phyloP scores from a whole-genome alignment of 1,140 invertebrate genomes.

The Drosophila bifasciata region DNA sequence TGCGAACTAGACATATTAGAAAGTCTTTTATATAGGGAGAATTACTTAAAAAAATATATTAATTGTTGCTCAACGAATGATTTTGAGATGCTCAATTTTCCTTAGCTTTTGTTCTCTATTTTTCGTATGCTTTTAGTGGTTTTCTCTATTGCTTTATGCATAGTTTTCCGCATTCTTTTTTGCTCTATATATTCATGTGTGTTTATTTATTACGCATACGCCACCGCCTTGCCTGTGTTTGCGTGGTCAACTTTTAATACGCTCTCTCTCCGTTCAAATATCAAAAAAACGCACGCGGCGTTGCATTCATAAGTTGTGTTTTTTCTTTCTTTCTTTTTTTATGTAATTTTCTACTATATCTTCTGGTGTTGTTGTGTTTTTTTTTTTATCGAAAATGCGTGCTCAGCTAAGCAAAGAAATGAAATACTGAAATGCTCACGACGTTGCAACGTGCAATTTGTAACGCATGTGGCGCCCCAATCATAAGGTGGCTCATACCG shows the following conservation, averaged over 20 bases:
- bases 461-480: constrained; percentile 35
- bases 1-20: too few species aligned
- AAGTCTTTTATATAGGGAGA: too few species aligned
- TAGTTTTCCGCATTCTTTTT: constrained; percentile 23
- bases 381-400: constrained; percentile 56
- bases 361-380: constrained; percentile 7
- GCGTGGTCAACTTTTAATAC: constrained; percentile 38
- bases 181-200: constrained; percentile 4
- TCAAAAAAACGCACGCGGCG: constrained; percentile 37
- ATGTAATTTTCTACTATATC: constrained; percentile 31
- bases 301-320: constrained; percentile 34
- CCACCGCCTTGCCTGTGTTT: constrained; percentile 27
- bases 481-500: too few species aligned
- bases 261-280: constrained; percentile 34
- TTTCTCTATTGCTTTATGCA: too few species aligned
- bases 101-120: neutral
- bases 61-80: too few species aligned
- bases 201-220: constrained; percentile 37
- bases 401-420: constrained; percentile 52
- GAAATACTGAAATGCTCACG: constrained; percentile 42
- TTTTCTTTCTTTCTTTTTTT: constrained; percentile 27
- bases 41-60: too few species aligned
- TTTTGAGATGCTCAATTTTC: too few species aligned
- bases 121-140: too few species aligned
- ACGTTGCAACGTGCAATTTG: constrained; percentile 47